These are phyloP conservation scores for Planiliza haematocheilus DNA, from an alignment of 2,113 vertebrate genomes.

Conservation along the genomic window DNA sequence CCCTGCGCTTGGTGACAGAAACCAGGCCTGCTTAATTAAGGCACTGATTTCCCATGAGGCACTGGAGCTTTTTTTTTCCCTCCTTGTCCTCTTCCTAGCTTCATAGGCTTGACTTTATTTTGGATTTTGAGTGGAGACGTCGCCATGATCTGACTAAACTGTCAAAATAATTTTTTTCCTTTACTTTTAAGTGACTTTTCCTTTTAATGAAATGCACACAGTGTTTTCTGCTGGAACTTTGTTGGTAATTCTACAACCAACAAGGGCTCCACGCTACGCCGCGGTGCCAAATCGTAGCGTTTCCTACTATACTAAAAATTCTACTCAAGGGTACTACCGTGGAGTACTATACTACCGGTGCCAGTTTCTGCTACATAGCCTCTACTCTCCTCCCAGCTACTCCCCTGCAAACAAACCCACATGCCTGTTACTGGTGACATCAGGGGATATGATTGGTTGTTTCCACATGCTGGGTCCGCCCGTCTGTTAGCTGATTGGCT, in stretches of 20 bases:
- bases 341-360: too few relatives aligned
- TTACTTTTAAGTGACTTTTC: background rate
- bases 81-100: slow-evolving; percentile 37
- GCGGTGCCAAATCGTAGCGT: too few relatives aligned
- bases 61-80: slow-evolving; percentile 32
- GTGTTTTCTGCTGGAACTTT: slow-evolving; percentile 37
- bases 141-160: slow-evolving; percentile 25
- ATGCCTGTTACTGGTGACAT: too few relatives aligned
- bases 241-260: slow-evolving; percentile 11
- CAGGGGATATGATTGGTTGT: too few relatives aligned
- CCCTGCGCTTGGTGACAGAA: slow-evolving; percentile 73
- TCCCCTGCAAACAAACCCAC: too few relatives aligned
- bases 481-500: too few relatives aligned
- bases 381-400: too few relatives aligned
- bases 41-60: slow-evolving; percentile 80
- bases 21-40: slow-evolving; percentile 79
- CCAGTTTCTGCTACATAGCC: too few relatives aligned
- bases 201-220: slow-evolving; percentile 8
- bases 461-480: too few relatives aligned
- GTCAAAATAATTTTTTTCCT: background rate
- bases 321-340: too few relatives aligned
- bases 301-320: too few relatives aligned
- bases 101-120: slow-evolving; percentile 59
- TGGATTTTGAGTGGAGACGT: slow-evolving; percentile 35
- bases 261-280: slow-evolving; percentile 20